These are phyloP conservation scores for Epiblema foenella DNA, from an alignment of 2,888 invertebrate genomes.

Conservation along the genomic window DNA sequence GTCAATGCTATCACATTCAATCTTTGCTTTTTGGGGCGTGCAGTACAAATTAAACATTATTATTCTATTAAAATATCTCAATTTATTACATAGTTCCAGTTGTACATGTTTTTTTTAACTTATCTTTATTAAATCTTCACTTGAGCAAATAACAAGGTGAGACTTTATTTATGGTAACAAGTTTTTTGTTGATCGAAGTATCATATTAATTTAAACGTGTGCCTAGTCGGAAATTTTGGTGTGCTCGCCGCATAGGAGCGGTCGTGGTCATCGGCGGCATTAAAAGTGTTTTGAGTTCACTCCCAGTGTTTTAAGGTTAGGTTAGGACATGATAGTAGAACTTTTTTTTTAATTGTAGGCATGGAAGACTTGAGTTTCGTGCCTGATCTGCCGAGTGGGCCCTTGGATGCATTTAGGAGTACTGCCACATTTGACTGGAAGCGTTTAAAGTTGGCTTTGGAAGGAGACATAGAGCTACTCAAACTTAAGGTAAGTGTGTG, in stretches of 20 bases:
- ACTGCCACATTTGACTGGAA: conserved; percentile 95
- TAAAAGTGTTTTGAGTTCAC: conserved; percentile 51
- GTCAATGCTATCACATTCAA: conserved; percentile 24
- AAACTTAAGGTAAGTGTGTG: conserved; percentile 88
- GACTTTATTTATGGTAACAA: conserved; percentile 49
- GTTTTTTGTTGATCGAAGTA: conserved; percentile 48
- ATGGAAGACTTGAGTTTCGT: conserved; percentile 86
- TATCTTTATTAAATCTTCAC: conserved; percentile 5
- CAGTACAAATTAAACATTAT: conserved; percentile 27
- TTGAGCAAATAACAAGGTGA: conserved; percentile 59
- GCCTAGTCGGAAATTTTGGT: conserved; percentile 56
- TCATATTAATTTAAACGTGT: conserved; percentile 45
- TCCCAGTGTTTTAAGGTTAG: conserved; percentile 42
- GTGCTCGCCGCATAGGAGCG: too few relatives aligned
- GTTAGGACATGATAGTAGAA: conserved; percentile 51
- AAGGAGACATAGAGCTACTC: conserved; percentile 89
- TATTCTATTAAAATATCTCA: conserved; percentile 14
- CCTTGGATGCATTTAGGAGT: conserved; percentile 91
- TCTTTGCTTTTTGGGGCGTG: conserved; percentile 42
- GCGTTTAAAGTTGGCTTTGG: conserved; percentile 90
- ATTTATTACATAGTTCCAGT: background rate
- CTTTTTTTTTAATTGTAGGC: conserved; percentile 57
- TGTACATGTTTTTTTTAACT: background rate
- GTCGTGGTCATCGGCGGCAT: conserved; percentile 61
- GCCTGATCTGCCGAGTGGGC: conserved; percentile 89